Base-by-base conservation (phyloP, 2,797 vertebrate species). In the Pseudopleuronectes americanus region DNA sequence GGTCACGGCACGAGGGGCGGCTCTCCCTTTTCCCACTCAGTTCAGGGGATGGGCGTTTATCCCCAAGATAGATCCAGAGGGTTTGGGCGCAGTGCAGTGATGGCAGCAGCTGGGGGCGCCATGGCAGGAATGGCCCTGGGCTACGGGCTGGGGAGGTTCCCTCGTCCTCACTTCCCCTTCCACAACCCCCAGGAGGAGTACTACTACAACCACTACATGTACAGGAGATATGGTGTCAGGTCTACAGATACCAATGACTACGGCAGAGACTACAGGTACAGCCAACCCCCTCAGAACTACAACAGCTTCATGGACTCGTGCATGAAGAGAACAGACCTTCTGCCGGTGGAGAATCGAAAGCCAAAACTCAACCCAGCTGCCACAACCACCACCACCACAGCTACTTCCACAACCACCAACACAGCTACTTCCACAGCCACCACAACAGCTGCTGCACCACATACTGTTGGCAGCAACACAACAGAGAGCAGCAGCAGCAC, bases 161-260 rank as follows among this genome's bases (percentile, higher is more conserved):
- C 91, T 0, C 90, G 49, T 6, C 92, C 91, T 23, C 68, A 82
- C 21, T 90, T 93, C 47, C 0, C 54, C 8, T 91, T 94, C 53
- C 83, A 71, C 54, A 93, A 21, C 61, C 80, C 71, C 0, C 55
- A 84, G 56, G 92, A 94, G 64, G 92, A 93, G 69, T 43, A 84
- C 28, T 84, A 90, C 68, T 94, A 94, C 76, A 94, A 94, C 80
- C 48, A 90, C 74, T 93, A 94, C 75, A 93, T 94, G 93, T 87
- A 93, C 79, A 74, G 14, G 41, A 89, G 1, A 28, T 92, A 93
- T 21, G 89, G 86, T 5, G 23, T 31, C 3, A 71, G 33, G 66
- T 91, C 91, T 49, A 86, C 81, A 1, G 87, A 90, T 9, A 41
- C 19, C 3, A 77, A 87, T 0, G 86, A 93, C 81, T 90, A 84